These are phyloP conservation scores for Phaenicophaeus curvirostris DNA, from an alignment of 2,797 vertebrate genomes.

Conservation along the genomic window DNA sequence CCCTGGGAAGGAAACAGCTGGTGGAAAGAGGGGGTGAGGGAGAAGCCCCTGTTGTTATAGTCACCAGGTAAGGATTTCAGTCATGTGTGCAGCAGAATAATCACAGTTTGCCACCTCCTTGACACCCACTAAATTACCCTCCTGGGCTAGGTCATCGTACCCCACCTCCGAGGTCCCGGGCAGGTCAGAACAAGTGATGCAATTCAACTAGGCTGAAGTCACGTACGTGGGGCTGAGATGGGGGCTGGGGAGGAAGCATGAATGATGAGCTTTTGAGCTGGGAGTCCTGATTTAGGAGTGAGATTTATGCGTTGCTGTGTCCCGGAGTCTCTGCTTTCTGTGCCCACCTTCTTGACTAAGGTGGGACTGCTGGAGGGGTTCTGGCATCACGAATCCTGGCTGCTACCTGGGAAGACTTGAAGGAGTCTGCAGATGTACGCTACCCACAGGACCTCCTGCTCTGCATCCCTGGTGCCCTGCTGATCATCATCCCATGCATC, in stretches of 20 bases:
- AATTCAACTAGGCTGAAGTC: neutral
- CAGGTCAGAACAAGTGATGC: constrained; percentile 8
- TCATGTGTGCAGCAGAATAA: neutral
- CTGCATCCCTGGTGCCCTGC: constrained; percentile 76
- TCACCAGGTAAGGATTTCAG: neutral
- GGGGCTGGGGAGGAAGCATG: neutral
- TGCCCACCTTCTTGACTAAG: neutral
- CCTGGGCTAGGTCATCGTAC: neutral
- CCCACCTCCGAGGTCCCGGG: neutral
- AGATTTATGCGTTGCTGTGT: neutral
- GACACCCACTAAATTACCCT: neutral
- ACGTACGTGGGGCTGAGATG: neutral
- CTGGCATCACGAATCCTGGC: constrained; percentile 82
- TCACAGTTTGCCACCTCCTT: neutral
- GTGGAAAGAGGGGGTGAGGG: neutral
- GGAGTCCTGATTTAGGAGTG: neutral
- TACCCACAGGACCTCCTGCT: constrained; percentile 79
- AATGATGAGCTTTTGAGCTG: neutral
- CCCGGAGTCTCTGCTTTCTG: neutral
- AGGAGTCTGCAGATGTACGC: constrained; percentile 32
- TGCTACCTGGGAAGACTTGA: constrained; percentile 79
- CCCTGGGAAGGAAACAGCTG: neutral
- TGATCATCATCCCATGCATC: constrained; percentile 68
- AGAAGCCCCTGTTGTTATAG: neutral
- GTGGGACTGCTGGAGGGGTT: constrained; percentile 36